Percentiles rank a stretch among this genome's conserved stretches.
phyloP scores from a whole-genome alignment of 2,888 invertebrate genomes.

The Bombylius major region DNA sequence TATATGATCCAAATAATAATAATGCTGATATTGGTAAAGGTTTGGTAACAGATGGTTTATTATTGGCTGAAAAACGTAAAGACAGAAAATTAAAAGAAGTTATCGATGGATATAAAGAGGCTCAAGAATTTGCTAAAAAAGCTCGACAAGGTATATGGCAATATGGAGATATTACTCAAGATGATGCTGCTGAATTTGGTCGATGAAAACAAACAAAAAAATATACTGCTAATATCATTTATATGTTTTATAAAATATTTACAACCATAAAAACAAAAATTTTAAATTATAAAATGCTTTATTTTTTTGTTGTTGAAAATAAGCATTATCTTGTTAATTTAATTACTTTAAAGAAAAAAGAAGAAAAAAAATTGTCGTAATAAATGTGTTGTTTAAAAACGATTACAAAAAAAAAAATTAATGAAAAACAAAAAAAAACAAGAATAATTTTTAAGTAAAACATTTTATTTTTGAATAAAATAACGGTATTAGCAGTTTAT shows the following conservation, averaged over 20 bases:
- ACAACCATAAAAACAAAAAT: not conserved
- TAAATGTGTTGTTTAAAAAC: not conserved
- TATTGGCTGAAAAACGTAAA: conserved; percentile 66
- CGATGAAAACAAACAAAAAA: conserved; percentile 24
- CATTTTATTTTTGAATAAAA: no score
- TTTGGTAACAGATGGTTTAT: conserved; percentile 73
- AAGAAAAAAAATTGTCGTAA: not conserved
- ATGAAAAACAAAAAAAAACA: no score
- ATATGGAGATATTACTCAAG: conserved; percentile 81
- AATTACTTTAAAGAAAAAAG: not conserved
- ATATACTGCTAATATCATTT: not conserved
- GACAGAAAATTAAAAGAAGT: conserved; percentile 71
- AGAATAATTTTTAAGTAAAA: no score
- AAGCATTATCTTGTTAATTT: not conserved
- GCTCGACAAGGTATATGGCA: conserved; percentile 88
- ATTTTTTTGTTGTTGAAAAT: not conserved
- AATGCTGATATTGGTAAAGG: conserved; percentile 48
- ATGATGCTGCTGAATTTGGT: conserved; percentile 35
- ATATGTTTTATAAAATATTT: not conserved
- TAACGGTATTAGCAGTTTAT: no score
- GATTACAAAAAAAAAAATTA: no score
- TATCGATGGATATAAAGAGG: conserved; percentile 67
- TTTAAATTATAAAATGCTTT: not conserved
- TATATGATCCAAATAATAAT: conserved; percentile 32
- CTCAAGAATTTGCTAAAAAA: conserved; percentile 76